Conservation (phyloP, 2,888 invertebrate species). For the Oligia fasciuncula region DNA sequence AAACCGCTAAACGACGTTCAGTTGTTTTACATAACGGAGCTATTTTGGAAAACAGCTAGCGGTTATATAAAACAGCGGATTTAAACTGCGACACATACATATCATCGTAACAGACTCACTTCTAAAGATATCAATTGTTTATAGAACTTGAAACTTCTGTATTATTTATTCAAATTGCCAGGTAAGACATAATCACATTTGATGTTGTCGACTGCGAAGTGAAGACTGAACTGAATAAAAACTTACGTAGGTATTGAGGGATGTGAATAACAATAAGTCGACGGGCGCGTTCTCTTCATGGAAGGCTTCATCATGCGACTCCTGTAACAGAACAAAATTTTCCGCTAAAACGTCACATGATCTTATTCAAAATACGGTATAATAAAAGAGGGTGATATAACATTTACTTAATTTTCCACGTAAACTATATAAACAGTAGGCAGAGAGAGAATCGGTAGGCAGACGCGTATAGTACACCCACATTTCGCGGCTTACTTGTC, state of each 20-base stretch:
- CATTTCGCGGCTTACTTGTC: background rate
- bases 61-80: too few relatives aligned
- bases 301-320: constrained; percentile 38
- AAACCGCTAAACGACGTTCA: background rate
- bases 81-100: constrained; percentile 3
- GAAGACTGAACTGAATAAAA: constrained; percentile 10
- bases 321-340: constrained; percentile 53
- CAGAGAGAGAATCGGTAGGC: too few relatives aligned
- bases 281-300: constrained; percentile 11
- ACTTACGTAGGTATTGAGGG: constrained; percentile 49
- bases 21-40: background rate
- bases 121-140: constrained; percentile 5
- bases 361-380: background rate
- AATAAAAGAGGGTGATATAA: background rate
- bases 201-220: constrained; percentile 3
- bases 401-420: background rate
- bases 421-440: too few relatives aligned
- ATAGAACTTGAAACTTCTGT: background rate
- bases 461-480: background rate
- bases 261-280: constrained; percentile 32
- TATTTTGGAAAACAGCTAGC: background rate
- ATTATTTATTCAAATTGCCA: constrained; percentile 12
- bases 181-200: background rate
- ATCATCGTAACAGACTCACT: constrained; percentile 14
- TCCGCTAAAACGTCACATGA: constrained; percentile 12